Base-by-base conservation (phyloP, 2,888 invertebrate genomes). In the Netelia fuscicornis region DNA sequence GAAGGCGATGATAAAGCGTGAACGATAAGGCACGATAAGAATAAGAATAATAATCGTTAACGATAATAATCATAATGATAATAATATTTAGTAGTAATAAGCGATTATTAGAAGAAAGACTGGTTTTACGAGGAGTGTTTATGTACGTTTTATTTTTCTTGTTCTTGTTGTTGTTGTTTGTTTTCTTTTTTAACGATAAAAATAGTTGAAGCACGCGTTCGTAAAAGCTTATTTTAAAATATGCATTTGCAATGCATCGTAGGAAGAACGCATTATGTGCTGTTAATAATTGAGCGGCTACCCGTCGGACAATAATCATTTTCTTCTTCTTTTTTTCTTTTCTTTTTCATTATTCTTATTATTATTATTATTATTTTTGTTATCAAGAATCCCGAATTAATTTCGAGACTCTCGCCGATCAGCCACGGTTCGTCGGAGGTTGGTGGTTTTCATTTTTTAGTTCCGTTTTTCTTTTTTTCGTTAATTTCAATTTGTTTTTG, bases 131-230 rank as follows among this genome's bases (percentile, higher is more conserved):
- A 70, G 70, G 68, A 48, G 8, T 30, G 42, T 62, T 70, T 37
- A 30, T 30, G 30, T 30, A 30, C 30, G 48, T 25, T 44, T 62
- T 76, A 17, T 17, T 17, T 17, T 81, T 70, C 37, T 54, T 48
- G n/a, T 81, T 37, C 44, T 37, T 72, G 67, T 79, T 58, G 56
- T 70, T 76, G 17, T 17, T 17, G 17, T 17, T 17, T 17, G 17
- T 17, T 17, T 0, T 17, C 0, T 17, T 17, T 17, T 17, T 17
- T 83, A 65, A 86, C 81, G 56, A 86, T 86, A 87, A 86, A 88
- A 88, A 88, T 86, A 86, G 87, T 85, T 88, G 89, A 89, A 89
- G 89, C 88, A 86, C 80, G 82, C 83, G 80, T 83, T 83, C 77
- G 13, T 23, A 65, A 65, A 67, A 65, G 68, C 30, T 86, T 65